phyloP scores from a whole-genome alignment of 2,888 invertebrate species.

The Ennomos quercinarius region DNA sequence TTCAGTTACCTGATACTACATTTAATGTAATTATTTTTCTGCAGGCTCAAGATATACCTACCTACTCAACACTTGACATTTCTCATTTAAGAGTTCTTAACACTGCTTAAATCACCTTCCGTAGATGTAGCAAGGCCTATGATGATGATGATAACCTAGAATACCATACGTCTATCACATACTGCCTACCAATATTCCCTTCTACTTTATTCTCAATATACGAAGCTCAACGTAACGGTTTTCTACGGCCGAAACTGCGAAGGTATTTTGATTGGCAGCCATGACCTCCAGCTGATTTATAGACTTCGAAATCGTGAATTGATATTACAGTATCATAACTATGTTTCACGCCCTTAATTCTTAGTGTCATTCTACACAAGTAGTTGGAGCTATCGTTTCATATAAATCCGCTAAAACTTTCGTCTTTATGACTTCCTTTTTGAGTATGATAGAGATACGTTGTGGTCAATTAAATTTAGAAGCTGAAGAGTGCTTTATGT shows the following conservation, averaged over 20 bases:
- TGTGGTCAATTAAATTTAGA: no score
- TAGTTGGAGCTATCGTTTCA: conserved; percentile 19
- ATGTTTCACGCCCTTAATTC: conserved; percentile 43
- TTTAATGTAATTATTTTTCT: no score
- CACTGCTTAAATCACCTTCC: no score
- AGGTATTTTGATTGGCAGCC: conserved; percentile 69
- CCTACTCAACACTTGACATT: no score
- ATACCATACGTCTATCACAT: no score
- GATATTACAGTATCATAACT: conserved; percentile 42
- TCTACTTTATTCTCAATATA: conserved; percentile 1
- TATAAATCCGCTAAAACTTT: conserved; percentile 31
- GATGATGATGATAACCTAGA: no score
- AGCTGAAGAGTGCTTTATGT: no score
- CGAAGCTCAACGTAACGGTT: conserved; percentile 45
- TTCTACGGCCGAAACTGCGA: conserved; percentile 60
- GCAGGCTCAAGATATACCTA: no score
- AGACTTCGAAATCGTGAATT: conserved; percentile 46
- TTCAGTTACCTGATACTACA: no score
- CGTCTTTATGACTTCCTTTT: conserved; percentile 30
- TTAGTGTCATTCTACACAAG: conserved; percentile 39
- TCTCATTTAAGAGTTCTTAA: no score
- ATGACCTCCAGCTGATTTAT: conserved; percentile 59
- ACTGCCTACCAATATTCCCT: no score
- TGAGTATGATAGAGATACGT: background rate
- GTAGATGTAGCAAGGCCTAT: no score